Evolutionary conservation across 2,888 invertebrate genomes (phyloP), one percentile per base, ranked within the genome.

Genomic region (Artemia sp.): DNA sequence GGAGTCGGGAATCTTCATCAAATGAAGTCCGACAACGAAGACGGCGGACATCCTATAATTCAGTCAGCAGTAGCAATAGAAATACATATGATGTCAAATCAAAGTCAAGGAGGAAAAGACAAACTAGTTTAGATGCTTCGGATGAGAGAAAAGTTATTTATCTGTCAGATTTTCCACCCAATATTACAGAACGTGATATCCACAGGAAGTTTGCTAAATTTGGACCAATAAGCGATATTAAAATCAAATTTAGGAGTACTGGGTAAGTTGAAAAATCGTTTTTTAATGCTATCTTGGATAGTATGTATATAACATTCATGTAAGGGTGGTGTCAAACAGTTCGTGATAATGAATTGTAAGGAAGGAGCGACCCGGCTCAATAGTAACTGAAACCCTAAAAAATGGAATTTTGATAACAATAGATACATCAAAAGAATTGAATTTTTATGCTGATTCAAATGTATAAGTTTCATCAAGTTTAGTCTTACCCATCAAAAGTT

Each of bases 81-180:
- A 58, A 24, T 58, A 58, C 14, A 19, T 58, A 58, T 58, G 64
- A 58, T 24, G 64, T 58, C 64, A 58, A 58, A 58, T 58, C 64
- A n/a, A 58, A 58, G 11, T 58, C 64, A 1, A 8, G 64, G 3
- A n/a, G 64, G 64, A 58, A 58, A 58, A 24, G 24, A n/a, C 64
- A 24, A 58, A 19, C 64, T 24, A 58, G 24, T 8, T 10, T 24
- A 24, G 24, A 24, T n/a, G 14, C 9, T 8, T 24, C n/a, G 64
- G 64, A 58, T 8, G 64, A 58, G 11, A n/a, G 64, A 58, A 58
- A 58, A 58, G 64, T 58, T 8, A 58, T 58, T 19, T 24, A 58
- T 24, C 14, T 58, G n/a, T n/a, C 64, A 19, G 64, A 24, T 24
- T 24, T 58, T 24, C 64, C 64, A 10, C n/a, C n/a, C 9, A 19